These are phyloP conservation scores for Eupelmus urozonus DNA, from an alignment of 2,888 invertebrate species.

Conservation along the genomic window DNA sequence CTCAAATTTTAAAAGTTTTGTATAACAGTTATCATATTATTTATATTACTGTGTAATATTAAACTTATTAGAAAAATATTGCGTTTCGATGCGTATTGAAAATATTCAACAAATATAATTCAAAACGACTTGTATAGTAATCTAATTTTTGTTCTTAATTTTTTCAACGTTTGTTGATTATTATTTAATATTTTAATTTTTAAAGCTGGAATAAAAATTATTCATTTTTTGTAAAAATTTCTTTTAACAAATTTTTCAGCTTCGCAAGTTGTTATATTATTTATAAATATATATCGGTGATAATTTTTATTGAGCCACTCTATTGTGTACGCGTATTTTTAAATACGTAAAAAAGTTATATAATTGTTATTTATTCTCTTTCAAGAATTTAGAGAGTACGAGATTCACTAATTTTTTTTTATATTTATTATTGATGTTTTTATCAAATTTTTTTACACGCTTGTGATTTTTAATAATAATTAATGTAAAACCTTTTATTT, in stretches of 20 bases:
- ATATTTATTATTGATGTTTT: too few relatives aligned
- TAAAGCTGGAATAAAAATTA: background rate
- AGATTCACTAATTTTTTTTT: slow-evolving; percentile 16
- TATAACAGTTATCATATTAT: too few relatives aligned
- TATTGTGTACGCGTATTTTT: slow-evolving; percentile 29
- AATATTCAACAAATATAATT: too few relatives aligned
- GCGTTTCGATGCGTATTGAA: too few relatives aligned
- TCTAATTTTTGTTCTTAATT: too few relatives aligned
- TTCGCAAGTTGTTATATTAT: slow-evolving; percentile 52
- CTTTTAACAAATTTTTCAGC: slow-evolving; percentile 54
- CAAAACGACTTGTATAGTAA: too few relatives aligned
- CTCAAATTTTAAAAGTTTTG: too few relatives aligned
- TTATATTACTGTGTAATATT: too few relatives aligned
- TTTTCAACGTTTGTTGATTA: too few relatives aligned
- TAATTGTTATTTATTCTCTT: slow-evolving; percentile 20
- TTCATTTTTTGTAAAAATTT: background rate
- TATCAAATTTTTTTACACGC: slow-evolving; percentile 11
- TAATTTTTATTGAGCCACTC: slow-evolving; percentile 46
- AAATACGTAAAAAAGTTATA: background rate
- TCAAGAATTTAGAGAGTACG: slow-evolving; percentile 56
- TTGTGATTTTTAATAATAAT: slow-evolving; percentile 8
- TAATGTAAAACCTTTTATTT: background rate
- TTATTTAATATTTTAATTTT: too few relatives aligned
- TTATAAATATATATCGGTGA: slow-evolving; percentile 41
- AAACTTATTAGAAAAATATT: too few relatives aligned